phyloP scores from a whole-genome alignment of 1,140 invertebrate genomes.

The Brachionus angularis region DNA sequence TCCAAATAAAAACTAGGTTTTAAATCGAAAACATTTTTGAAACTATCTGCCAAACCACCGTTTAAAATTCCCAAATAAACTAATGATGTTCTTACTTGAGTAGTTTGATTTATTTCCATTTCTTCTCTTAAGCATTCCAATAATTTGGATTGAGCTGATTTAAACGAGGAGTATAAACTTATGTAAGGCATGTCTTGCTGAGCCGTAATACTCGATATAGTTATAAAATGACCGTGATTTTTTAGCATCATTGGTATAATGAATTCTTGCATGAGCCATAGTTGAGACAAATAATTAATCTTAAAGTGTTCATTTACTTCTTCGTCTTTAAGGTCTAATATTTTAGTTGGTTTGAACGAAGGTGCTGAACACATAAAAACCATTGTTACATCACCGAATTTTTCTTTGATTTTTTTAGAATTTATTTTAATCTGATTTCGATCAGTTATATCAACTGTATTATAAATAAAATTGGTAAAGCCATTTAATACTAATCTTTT shows the following conservation, averaged over 20 bases:
- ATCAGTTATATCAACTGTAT: constrained; percentile 22
- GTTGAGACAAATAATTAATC: constrained; percentile 15
- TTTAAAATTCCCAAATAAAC: constrained; percentile 22
- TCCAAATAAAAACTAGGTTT: neutral
- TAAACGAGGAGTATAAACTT: constrained; percentile 26
- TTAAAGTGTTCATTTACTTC: constrained; percentile 27
- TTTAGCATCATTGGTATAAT: constrained; percentile 10
- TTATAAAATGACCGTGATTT: constrained; percentile 38
- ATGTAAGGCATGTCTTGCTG: constrained; percentile 8
- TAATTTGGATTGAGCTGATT: constrained; percentile 23
- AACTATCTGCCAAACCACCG: constrained; percentile 17
- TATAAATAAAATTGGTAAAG: neutral
- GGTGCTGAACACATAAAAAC: constrained; percentile 14
- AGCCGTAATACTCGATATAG: constrained; percentile 22
- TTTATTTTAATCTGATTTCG: neutral
- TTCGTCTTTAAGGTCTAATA: neutral
- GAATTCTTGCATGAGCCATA: constrained; percentile 22
- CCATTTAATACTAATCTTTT: neutral
- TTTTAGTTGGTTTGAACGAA: neutral
- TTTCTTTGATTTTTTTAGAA: neutral
- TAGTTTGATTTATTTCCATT: neutral
- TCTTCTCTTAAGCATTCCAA: constrained; percentile 32
- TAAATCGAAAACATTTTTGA: neutral
- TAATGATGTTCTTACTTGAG: constrained; percentile 1
- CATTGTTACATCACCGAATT: neutral